These are phyloP conservation scores for Danio aesculapii DNA, from an alignment of 2,797 vertebrate genomes.

Conservation along the genomic window DNA sequence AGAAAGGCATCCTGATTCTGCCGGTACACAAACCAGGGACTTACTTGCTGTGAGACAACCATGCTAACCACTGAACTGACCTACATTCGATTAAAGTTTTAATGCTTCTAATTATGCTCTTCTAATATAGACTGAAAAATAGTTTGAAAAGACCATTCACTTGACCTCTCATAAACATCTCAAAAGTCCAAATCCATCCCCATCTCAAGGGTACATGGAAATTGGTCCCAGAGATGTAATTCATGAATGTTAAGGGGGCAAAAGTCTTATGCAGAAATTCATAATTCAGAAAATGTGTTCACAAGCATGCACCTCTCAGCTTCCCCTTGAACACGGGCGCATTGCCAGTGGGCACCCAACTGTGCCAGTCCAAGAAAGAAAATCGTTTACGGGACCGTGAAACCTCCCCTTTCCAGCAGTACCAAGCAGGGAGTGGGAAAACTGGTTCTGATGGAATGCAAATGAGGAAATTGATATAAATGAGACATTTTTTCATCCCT, in stretches of 20 bases:
- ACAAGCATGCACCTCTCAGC: slow-evolving; percentile 15
- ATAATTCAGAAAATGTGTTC: slow-evolving; percentile 34
- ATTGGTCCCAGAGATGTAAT: slow-evolving; percentile 10
- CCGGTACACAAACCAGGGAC: no score
- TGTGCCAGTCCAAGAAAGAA: slow-evolving; percentile 37
- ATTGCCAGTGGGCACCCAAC: slow-evolving; percentile 27
- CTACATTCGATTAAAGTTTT: no score
- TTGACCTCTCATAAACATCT: background rate
- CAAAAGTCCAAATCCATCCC: background rate
- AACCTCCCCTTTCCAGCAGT: slow-evolving; percentile 32
- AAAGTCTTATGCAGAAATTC: slow-evolving; percentile 26
- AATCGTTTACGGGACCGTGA: slow-evolving; percentile 34
- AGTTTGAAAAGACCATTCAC: no score
- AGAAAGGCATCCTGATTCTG: no score
- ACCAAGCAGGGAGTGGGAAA: slow-evolving; percentile 27
- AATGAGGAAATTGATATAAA: slow-evolving; percentile 62
- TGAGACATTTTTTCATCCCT: slow-evolving; percentile 51
- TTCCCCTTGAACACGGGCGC: slow-evolving; percentile 12
- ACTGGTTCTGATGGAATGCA: slow-evolving; percentile 48
- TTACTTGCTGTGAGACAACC: no score
- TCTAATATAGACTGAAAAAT: no score
- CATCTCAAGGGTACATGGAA: background rate
- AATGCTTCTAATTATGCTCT: no score
- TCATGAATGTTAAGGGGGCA: background rate
- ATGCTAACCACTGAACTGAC: no score